Conservation (phyloP, 37 sponge, comb jelly and placozoan genomes). For the Oopsacas minuta region DNA sequence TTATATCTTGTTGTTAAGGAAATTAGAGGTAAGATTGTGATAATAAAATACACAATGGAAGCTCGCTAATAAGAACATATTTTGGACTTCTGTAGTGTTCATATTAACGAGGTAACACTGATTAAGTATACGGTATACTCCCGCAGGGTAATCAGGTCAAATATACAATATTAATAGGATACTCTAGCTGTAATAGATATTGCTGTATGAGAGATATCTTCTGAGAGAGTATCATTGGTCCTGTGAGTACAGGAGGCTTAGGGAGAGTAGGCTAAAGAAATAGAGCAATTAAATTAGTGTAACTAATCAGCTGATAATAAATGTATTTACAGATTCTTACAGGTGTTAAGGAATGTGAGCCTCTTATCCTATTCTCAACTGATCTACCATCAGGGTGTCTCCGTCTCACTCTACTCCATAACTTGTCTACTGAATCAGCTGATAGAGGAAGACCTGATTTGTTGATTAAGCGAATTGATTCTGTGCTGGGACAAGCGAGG, state of each 20-base stretch:
- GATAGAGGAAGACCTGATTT: constrained; percentile 72
- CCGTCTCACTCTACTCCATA: constrained; percentile 59
- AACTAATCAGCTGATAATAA: not conserved
- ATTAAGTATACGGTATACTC: too few relatives aligned
- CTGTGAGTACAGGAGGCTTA: not conserved
- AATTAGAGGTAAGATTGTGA: too few relatives aligned
- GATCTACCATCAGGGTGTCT: constrained; percentile 49
- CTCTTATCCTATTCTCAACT: constrained; percentile 43
- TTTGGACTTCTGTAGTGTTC: too few relatives aligned
- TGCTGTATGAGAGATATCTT: constrained; percentile 23
- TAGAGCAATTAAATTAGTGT: not conserved
- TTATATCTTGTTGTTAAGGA: constrained; percentile 48
- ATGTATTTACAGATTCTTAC: not conserved
- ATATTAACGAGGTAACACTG: too few relatives aligned
- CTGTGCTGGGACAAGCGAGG: not conserved
- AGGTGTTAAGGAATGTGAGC: not conserved
- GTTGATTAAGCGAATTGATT: constrained; percentile 36
- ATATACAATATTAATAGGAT: not conserved
- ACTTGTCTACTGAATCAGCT: constrained; percentile 49
- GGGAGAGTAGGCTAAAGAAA: constrained; percentile 22
- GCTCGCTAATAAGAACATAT: not conserved
- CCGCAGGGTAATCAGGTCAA: too few relatives aligned
- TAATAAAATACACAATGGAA: not conserved
- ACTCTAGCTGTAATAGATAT: constrained; percentile 35
- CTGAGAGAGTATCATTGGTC: not conserved